A percentile compares a stretch with the other conserved stretches of the same genome.
These are phyloP conservation scores for Orgyia antiqua DNA, from an alignment of 2,888 invertebrate species.

Conservation along the genomic window DNA sequence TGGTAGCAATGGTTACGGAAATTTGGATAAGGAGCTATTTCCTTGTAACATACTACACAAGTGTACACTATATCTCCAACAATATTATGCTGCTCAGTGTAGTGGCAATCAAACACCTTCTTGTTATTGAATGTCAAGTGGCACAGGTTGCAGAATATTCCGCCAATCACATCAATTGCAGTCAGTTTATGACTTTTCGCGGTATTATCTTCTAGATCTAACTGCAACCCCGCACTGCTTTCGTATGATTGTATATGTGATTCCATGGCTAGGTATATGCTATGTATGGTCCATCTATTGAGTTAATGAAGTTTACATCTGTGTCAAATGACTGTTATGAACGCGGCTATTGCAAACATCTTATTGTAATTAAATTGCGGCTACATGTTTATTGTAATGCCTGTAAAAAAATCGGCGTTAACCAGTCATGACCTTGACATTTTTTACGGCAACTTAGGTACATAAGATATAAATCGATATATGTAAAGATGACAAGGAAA, in stretches of 20 bases:
- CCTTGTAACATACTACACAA: conserved; percentile 76
- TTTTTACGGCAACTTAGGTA: conserved; percentile 10
- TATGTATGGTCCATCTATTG: conserved; percentile 67
- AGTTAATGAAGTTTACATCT: conserved; percentile 36
- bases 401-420: conserved; percentile 39
- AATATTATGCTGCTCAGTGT: conserved; percentile 48
- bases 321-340: conserved; percentile 47
- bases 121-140: conserved; percentile 67
- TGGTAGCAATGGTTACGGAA: conserved; percentile 80
- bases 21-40: conserved; percentile 72
- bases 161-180: conserved; percentile 64
- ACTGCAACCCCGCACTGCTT: conserved; percentile 13
- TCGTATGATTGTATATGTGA: conserved; percentile 25
- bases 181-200: conserved; percentile 41
- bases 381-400: conserved; percentile 57
- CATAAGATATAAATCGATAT: too few species aligned
- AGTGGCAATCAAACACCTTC: conserved; percentile 75
- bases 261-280: conserved; percentile 42
- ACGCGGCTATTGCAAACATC: conserved; percentile 54
- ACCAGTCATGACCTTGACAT: conserved; percentile 30
- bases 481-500: too few species aligned
- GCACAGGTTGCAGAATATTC: conserved; percentile 78
- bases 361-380: conserved; percentile 37
- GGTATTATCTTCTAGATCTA: conserved; percentile 17
- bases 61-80: conserved; percentile 64